Conservation (phyloP, 2,888 invertebrate genomes). For the Drosophila anceps region DNA sequence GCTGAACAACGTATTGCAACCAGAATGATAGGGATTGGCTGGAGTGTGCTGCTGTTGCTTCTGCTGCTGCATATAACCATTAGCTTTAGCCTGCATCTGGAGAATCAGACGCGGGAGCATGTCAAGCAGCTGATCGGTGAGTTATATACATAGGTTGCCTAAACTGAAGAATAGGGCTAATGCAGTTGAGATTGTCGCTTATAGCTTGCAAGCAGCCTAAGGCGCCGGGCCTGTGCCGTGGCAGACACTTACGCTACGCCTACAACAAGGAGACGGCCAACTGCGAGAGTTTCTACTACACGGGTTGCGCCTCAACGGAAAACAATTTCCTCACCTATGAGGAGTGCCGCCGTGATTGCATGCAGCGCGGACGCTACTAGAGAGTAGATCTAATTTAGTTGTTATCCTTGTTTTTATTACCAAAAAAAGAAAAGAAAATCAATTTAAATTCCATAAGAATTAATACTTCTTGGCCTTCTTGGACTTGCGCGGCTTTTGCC, state of each 20-base stretch:
- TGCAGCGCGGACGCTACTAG: slow-evolving; percentile 75
- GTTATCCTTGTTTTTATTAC: slow-evolving; percentile 8
- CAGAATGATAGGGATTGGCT: slow-evolving; percentile 11
- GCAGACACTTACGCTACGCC: slow-evolving; percentile 77
- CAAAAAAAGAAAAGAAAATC: background rate
- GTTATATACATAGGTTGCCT: background rate
- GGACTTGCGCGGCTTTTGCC: background rate
- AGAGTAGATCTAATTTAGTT: slow-evolving; percentile 2
- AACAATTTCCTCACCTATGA: slow-evolving; percentile 82
- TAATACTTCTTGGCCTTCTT: slow-evolving; percentile 17
- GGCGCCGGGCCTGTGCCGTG: slow-evolving; percentile 75
- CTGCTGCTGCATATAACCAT: slow-evolving; percentile 23
- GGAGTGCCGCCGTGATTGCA: slow-evolving; percentile 82
- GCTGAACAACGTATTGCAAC: background rate
- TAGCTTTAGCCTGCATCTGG: slow-evolving; percentile 35
- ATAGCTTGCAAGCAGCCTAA: slow-evolving; percentile 76
- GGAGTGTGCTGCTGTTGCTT: slow-evolving; percentile 37
- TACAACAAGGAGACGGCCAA: slow-evolving; percentile 74
- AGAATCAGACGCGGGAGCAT: slow-evolving; percentile 58
- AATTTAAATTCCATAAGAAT: background rate
- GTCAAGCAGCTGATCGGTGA: slow-evolving; percentile 57
- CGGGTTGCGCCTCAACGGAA: slow-evolving; percentile 76
- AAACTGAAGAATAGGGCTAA: no score
- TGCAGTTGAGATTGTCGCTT: background rate
- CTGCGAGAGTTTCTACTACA: slow-evolving; percentile 81